Conservation (phyloP, 2,113 vertebrate genomes). For the Calyptomena viridis region DNA sequence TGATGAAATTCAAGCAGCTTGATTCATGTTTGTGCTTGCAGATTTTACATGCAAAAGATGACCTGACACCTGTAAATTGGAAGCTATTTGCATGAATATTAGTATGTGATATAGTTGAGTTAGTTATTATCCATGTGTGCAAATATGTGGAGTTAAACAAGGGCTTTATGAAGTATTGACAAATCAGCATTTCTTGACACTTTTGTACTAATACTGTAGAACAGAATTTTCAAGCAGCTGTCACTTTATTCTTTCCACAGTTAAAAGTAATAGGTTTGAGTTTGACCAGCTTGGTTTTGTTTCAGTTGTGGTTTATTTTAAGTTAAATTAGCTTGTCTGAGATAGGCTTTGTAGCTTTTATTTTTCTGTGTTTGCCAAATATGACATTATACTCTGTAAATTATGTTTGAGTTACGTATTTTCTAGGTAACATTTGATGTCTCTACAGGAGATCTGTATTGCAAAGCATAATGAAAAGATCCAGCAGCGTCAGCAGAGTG, state of each 20-base stretch:
- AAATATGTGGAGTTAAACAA: background rate
- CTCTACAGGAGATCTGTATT: constrained; percentile 90
- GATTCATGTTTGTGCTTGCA: background rate
- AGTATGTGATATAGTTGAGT: background rate
- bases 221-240: background rate
- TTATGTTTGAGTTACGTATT: background rate
- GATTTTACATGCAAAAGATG: background rate
- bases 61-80: background rate
- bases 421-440: constrained; percentile 35
- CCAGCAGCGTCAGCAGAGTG: constrained; percentile 77
- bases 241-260: background rate
- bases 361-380: background rate
- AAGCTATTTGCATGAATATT: background rate
- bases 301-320: background rate
- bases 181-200: background rate
- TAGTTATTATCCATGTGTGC: background rate
- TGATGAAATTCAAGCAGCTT: background rate
- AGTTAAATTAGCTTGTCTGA: background rate
- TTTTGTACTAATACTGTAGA: background rate
- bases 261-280: background rate
- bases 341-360: background rate
- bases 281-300: background rate
- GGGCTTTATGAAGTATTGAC: background rate
- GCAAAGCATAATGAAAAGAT: constrained; percentile 92
- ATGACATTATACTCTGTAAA: background rate